A percentile compares a stretch with the other conserved stretches of the same genome.
These are phyloP conservation scores for Timandra comae DNA, from an alignment of 2,888 invertebrate genomes.

Conservation along the genomic window DNA sequence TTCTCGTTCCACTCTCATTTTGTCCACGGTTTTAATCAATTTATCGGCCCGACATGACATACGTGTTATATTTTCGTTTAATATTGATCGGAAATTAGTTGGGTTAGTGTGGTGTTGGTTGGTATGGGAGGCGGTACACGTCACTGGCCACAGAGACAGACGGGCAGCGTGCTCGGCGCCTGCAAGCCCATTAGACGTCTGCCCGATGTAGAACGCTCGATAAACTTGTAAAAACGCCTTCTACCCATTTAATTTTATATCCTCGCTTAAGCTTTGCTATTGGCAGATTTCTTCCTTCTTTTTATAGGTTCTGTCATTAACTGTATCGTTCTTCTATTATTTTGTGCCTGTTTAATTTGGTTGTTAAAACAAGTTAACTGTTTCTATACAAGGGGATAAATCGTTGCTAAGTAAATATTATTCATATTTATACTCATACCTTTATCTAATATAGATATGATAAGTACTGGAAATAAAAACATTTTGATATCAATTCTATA, in stretches of 20 bases:
- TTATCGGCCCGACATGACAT: constrained; percentile 16
- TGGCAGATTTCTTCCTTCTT: constrained; percentile 69
- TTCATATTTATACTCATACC: constrained; percentile 1
- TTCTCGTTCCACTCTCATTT: constrained; percentile 42
- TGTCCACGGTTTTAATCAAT: constrained; percentile 43
- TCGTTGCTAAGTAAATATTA: constrained; percentile 22
- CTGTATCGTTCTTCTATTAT: constrained; percentile 60
- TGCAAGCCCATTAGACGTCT: constrained; percentile 70
- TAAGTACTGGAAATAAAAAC: no score
- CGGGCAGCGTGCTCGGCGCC: constrained; percentile 71
- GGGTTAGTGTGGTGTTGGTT: constrained; percentile 37
- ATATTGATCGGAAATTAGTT: constrained; percentile 48
- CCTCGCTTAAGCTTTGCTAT: constrained; percentile 70
- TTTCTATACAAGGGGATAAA: constrained; percentile 32
- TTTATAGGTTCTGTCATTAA: constrained; percentile 63
- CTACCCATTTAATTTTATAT: constrained; percentile 75
- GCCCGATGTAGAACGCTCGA: constrained; percentile 73
- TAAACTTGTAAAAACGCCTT: constrained; percentile 76
- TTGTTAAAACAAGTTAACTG: constrained; percentile 38
- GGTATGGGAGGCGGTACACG: constrained; percentile 37
- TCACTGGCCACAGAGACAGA: constrained; percentile 60
- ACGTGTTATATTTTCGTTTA: constrained; percentile 30
- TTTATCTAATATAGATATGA: no score
- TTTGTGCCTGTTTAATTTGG: constrained; percentile 49
- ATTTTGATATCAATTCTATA: constrained; percentile 26